Conservation (phyloP, 2,888 invertebrate species). For the Arrhopalites spinosus region DNA sequence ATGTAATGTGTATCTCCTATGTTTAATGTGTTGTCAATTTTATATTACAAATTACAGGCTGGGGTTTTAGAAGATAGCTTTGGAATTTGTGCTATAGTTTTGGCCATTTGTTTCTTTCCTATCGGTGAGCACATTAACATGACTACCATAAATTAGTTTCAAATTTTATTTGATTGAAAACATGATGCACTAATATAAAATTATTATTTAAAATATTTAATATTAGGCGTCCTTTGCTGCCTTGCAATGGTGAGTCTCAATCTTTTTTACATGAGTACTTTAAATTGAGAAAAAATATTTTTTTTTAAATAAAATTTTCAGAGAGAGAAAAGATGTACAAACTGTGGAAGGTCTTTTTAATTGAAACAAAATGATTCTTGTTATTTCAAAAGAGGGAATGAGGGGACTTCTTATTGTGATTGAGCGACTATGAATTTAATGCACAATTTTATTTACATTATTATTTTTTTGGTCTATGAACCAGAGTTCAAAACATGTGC, state of each 20-base stretch:
- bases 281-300: neutral
- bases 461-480: too few relatives aligned
- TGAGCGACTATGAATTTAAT: too few relatives aligned
- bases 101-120: slow-evolving; percentile 78
- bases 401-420: too few relatives aligned
- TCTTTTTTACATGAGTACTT: neutral
- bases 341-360: slow-evolving; percentile 77
- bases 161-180: too few relatives aligned
- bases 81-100: slow-evolving; percentile 79
- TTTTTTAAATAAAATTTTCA: neutral
- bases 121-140: too few relatives aligned
- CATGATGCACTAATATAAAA: too few relatives aligned
- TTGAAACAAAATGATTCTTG: too few relatives aligned
- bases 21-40: neutral
- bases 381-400: too few relatives aligned
- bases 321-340: slow-evolving; percentile 81
- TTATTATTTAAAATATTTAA: too few relatives aligned
- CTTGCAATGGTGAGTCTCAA: slow-evolving; percentile 65
- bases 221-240: slow-evolving; percentile 88
- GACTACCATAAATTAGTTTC: too few relatives aligned
- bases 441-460: too few relatives aligned
- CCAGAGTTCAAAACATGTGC: too few relatives aligned
- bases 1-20: neutral
- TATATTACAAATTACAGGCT: slow-evolving; percentile 61
- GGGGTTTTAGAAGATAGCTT: slow-evolving; percentile 86